Evolutionary conservation across 2,113 vertebrate species (phyloP), one percentile per base, ranked within the genome.

Genomic region (Meriones unguiculatus): DNA sequence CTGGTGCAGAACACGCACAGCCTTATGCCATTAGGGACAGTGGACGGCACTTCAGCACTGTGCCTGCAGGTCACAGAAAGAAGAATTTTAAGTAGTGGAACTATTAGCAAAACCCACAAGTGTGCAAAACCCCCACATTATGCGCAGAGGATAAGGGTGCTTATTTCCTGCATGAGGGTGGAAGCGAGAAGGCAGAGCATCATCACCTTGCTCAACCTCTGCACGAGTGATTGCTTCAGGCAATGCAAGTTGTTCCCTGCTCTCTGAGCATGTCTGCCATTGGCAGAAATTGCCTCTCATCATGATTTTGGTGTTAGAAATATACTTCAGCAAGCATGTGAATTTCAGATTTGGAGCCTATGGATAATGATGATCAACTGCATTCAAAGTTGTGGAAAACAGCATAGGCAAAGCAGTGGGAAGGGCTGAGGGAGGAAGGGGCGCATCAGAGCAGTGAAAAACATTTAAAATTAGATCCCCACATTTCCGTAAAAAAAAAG

Each of bases 261-360:
- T 86, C 12, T 20, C 75, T 6, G 4, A 0, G 0, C n/a, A 20
- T n/a, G 64, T 84, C 70, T 85, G n/a, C 32, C 59, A 35, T 70
- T 77, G 59, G 76, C n/a, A 67, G 76, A 76, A 92, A 80, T 65
- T 65, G 22, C 24, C 15, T 62, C 20, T n/a, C 1, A 24, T 50
- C 57, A 25, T 65, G 69, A 76, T 86, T 87, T 76, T 84, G 69
- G 46, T 90, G 65, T 92, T 90, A 59, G 12, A 95, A 22, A 84
- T 82, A 28, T 24, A 73, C 59, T 76, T 87, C 32, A 67, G 28
- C n/a, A 78, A 95, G 62, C 88, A 70, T 70, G 24, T 70, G 41
- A 38, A 30, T 46, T 92, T 32, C 52, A 84, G 72, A 32, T 81
- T 72, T 65, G 22, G 59, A 93, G 87, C 46, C 30, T 5, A 0